phyloP scores from a whole-genome alignment of 2,888 invertebrate species.

The Drosophila paucipuncta region DNA sequence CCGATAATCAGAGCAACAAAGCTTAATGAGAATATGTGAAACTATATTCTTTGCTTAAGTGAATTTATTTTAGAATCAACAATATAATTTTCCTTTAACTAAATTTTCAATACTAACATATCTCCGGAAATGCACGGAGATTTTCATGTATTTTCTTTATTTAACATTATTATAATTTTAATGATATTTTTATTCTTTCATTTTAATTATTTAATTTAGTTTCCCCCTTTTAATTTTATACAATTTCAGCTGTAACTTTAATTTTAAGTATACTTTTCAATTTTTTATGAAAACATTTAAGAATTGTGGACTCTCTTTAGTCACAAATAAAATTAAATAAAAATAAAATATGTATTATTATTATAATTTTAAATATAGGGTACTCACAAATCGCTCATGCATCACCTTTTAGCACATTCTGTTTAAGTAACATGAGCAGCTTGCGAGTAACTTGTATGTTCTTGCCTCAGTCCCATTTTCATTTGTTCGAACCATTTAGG shows the following conservation, averaged over 20 bases:
- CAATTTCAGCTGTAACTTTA: background rate
- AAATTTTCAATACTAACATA: background rate
- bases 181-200: background rate
- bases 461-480: conserved; percentile 52
- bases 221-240: accelerated
- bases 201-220: background rate
- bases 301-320: background rate
- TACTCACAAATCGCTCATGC: conserved; percentile 10
- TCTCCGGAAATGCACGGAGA: background rate
- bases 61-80: background rate
- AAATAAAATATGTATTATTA: too few relatives aligned
- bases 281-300: too few relatives aligned
- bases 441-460: conserved; percentile 46
- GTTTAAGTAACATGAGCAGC: conserved; percentile 47
- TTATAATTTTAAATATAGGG: background rate
- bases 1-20: too few relatives aligned
- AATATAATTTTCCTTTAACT: background rate
- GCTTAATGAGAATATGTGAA: too few relatives aligned
- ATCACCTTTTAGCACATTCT: conserved; percentile 12
- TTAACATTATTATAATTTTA: background rate
- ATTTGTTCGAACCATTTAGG: conserved; percentile 74
- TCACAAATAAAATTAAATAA: too few relatives aligned
- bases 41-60: background rate
- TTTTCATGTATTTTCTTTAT: accelerated
- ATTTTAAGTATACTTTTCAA: background rate